Conservation (phyloP, 2,113 vertebrate genomes). For the Xenus cinereus region DNA sequence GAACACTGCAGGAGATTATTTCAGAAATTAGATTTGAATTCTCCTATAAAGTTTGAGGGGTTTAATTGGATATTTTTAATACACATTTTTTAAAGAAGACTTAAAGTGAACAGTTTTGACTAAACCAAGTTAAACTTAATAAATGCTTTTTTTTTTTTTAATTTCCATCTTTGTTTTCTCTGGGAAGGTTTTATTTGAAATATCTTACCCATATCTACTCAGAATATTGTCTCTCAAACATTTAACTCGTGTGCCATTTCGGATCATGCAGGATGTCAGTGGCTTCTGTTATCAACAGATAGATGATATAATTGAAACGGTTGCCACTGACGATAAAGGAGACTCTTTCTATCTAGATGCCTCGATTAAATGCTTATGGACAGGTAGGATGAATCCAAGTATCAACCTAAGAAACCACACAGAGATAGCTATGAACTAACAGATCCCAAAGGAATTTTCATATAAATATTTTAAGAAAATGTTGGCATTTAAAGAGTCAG, state of each 20-base stretch:
- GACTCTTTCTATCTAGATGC: not conserved
- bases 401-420: not conserved
- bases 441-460: not conserved
- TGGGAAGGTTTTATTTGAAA: not conserved
- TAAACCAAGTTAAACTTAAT: not conserved
- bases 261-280: not conserved
- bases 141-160: not conserved
- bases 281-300: not conserved
- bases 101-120: not conserved
- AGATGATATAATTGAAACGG: not conserved
- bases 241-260: not conserved
- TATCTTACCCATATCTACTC: not conserved
- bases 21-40: not conserved
- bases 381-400: not conserved
- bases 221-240: not conserved
- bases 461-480: not conserved
- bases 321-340: not conserved
- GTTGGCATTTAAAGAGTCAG: not conserved
- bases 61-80: not conserved
- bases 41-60: not conserved
- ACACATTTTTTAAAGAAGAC: not conserved
- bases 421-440: not conserved
- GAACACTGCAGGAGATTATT: not conserved
- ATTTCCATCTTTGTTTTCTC: not conserved
- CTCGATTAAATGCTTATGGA: not conserved